Base-by-base conservation (phyloP, 2,797 vertebrate genomes). In the Phylloscopus collybita region DNA sequence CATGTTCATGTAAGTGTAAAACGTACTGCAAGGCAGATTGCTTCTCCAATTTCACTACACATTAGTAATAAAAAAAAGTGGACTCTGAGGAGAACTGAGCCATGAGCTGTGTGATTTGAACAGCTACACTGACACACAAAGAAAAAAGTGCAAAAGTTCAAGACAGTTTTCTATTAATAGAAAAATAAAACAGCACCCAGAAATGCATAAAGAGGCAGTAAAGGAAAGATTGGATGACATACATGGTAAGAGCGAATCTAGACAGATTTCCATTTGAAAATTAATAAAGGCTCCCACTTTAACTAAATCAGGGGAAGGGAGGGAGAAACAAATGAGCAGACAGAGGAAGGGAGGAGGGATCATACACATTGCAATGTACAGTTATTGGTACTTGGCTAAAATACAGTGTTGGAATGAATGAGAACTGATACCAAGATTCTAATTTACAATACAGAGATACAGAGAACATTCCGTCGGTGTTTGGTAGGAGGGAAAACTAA, bases 1-100 rank as follows among this genome's bases (percentile, higher is more conserved):
- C 64, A 72, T 74, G 62, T 80, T 94, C 92, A 87, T 51, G 44
- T 85, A 86, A 93, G 75, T 96, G 86, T 89, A 92, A 95, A 96
- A 90, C 26, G 7, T 71, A 92, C 71, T 84, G 81, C 86, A 84
- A 81, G 72, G 81, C 75, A 93, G 67, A 93, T 40, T 95, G 80
- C 80, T 89, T 88, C 88, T 90, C 70, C 87, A 83, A 73, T 93
- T 91, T 81, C 22, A 3, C 65, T 79, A 45, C 51, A 53, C 26
- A 66, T 91, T 84, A 81, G 27, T 80, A 89, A 80, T 75, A 84
- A 76, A 82, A 86, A 96, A 86, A 84, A 69, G 29, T 57, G 50
- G 47, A 61, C 71, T 85, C 62, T 34, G 23, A 85, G 87, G 83
- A 88, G 57, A 94, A 86, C 83, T 54, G 50, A 96, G 71, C 89